Evolutionary conservation across 1,140 invertebrate genomes (phyloP), one percentile per base, ranked within the genome.

Genomic region (Gonatopus flavifemur): DNA sequence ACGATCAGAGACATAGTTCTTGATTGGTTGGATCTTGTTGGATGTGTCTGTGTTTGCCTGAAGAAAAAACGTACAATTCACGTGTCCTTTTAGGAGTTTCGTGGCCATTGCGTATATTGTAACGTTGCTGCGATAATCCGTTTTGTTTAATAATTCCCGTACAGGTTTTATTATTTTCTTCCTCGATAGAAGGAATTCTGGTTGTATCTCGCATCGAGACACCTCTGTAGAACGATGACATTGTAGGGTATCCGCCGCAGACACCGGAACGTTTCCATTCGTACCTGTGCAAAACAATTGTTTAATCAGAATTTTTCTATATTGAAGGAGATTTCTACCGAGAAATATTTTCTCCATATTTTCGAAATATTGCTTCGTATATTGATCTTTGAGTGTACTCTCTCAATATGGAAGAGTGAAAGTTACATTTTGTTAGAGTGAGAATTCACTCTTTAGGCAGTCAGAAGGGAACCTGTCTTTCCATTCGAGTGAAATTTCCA

Each of bases 1-100:
- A n/a, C n/a, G n/a, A n/a, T n/a, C n/a, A 64, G 32, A 67, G 35
- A 40, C 63, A 56, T 31, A 66, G 38, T 41, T 68, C 64, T 40
- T 59, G 43, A 15, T 33, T 35, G 8, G 22, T 35, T 9, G 53
- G 40, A 24, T 59, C 41, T 32, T 36, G 36, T n/a, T n/a, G n/a
- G 1, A 18, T 35, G 3, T 48, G 45, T 49, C 62, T 60, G 16
- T 61, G 62, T 32, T 41, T 62, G 7, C 51, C 48, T 0, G 59
- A 49, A 2, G 59, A 41, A 24, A 62, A 66, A 18, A 68, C 61
- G 18, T 60, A 66, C 7, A 68, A 16, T 38, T 68, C 57, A 8
- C 52, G 48, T 12, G 43, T 38, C 30, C 8, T 55, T 15, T 28
- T 53, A 2, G 43, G 41, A 39, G 49, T 53, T 10, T 39, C 43